Evolutionary conservation across 1,140 invertebrate species (phyloP), one percentile per base, ranked within the genome.

Genomic region (Hylyphantes graminicola): DNA sequence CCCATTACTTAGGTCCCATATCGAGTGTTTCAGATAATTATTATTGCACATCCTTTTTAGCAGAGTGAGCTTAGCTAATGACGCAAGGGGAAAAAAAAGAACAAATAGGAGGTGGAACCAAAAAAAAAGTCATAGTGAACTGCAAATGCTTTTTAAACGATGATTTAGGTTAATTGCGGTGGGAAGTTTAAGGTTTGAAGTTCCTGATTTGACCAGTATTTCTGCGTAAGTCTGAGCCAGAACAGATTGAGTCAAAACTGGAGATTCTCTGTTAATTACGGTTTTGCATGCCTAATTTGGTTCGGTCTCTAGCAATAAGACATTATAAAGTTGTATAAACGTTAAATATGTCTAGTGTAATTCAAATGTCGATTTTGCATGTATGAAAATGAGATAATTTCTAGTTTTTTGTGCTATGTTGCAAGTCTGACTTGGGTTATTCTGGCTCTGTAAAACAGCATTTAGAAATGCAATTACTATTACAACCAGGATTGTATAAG

Each of bases 21-120:
- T 81, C 79, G 55, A 63, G 55, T 81, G 35, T 73, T 81, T 72
- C 73, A 81, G 65, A 21, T 73, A 73, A 81, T 81, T 81, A 81
- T 81, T 81, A 81, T 81, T 81, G 63, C 68, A 81, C 57, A 48
- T 48, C 19, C 19, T 61, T 61, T 19, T 67, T 64, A 17, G 51
- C 48, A 10, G 12, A 35, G 53, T n/a, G n/a, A 61, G 5, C 59
- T 17, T 17, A 35, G n/a, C 57, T 76, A 78, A 78, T 67, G 76
- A 67, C 63, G 35, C 48, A 21, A 50, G 15, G n/a, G 4, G 4
- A 8, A n/a, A 77, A 64, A 54, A 51, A 51, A 77, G 48, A 51
- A 51, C 64, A 11, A n/a, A 11, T 65, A 12, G 12, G 12, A 51
- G 51, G 21, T 17, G 53, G 13, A 15, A 17, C 10, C 10, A 54